Conservation (phyloP, 2,797 vertebrate genomes). For the Gouania willdenowi region DNA sequence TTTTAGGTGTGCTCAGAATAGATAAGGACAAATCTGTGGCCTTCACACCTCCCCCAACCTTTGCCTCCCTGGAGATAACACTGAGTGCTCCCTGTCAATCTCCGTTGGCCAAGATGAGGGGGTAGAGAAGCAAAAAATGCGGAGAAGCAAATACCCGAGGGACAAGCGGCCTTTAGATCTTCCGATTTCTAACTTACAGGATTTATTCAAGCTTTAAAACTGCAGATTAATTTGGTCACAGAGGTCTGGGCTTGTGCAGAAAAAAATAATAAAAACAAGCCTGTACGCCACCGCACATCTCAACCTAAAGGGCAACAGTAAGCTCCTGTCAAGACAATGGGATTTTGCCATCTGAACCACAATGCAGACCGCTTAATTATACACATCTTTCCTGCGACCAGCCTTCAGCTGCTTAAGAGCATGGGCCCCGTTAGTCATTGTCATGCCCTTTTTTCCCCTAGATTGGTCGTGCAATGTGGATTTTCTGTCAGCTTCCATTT, state of each 20-base stretch:
- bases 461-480: conserved; percentile 57
- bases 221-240: conserved; percentile 75
- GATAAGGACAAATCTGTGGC: conserved; percentile 81
- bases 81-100: conserved; percentile 74
- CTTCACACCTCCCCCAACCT: conserved; percentile 70
- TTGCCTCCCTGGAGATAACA: conserved; percentile 80
- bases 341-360: conserved; percentile 71
- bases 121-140: conserved; percentile 23
- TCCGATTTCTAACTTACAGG: conserved; percentile 71
- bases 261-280: conserved; percentile 41
- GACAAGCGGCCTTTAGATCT: conserved; percentile 72
- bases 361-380: conserved; percentile 73
- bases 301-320: conserved; percentile 76
- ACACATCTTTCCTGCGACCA: conserved; percentile 62
- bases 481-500: conserved; percentile 75
- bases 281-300: conserved; percentile 38
- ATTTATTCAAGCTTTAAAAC: conserved; percentile 79
- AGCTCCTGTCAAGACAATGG: conserved; percentile 79
- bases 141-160: conserved; percentile 61
- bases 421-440: conserved; percentile 47
- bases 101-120: conserved; percentile 59
- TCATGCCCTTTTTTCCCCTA: conserved; percentile 49
- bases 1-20: conserved; percentile 83
- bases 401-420: conserved; percentile 53
- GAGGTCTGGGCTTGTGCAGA: conserved; percentile 47